Evolutionary conservation across 1,140 invertebrate species (phyloP).

Genomic region (Potamilus streckersoni): DNA sequence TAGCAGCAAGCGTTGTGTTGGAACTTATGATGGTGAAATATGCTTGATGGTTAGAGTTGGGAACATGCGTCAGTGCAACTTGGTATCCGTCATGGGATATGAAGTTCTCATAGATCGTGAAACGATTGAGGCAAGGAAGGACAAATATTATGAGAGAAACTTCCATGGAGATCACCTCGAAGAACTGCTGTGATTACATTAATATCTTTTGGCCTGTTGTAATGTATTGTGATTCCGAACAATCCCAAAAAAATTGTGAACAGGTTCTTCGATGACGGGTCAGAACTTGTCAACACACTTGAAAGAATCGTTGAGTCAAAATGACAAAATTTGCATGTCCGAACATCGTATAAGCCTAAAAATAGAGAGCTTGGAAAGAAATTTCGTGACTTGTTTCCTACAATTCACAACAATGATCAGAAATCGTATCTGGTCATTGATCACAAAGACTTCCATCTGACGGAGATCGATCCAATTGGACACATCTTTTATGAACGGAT

Average conservation of each 20-base stretch:
- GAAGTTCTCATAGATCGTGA: conserved; percentile 88
- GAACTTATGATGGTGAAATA: conserved; percentile 80
- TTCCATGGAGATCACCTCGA: conserved; percentile 74
- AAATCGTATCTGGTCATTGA: conserved; percentile 14
- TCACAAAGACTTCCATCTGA: conserved; percentile 14
- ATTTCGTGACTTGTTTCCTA: conserved; percentile 23
- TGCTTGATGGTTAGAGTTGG: conserved; percentile 96
- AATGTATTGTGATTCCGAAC: conserved; percentile 82
- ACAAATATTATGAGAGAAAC: conserved; percentile 47
- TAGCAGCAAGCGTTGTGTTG: conserved; percentile 87
- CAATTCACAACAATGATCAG: conserved; percentile 5
- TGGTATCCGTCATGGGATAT: conserved; percentile 87
- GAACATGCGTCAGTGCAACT: conserved; percentile 95
- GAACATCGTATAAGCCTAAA: conserved; percentile 65
- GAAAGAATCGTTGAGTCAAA: conserved; percentile 76
- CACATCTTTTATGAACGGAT: too few species aligned
- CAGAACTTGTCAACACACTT: conserved; percentile 91
- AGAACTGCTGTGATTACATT: conserved; percentile 82
- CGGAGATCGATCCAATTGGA: conserved; percentile 19
- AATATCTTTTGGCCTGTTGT: conserved; percentile 93
- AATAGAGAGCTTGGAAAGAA: conserved; percentile 54
- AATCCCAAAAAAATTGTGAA: conserved; percentile 85
- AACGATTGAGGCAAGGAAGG: conserved; percentile 74
- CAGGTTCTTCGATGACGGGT: conserved; percentile 78
- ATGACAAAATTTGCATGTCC: conserved; percentile 58